Percentiles rank a stretch among this genome's conserved stretches.
phyloP scores from a whole-genome alignment of 2,113 vertebrate genomes.

The Perognathus longimembris region DNA sequence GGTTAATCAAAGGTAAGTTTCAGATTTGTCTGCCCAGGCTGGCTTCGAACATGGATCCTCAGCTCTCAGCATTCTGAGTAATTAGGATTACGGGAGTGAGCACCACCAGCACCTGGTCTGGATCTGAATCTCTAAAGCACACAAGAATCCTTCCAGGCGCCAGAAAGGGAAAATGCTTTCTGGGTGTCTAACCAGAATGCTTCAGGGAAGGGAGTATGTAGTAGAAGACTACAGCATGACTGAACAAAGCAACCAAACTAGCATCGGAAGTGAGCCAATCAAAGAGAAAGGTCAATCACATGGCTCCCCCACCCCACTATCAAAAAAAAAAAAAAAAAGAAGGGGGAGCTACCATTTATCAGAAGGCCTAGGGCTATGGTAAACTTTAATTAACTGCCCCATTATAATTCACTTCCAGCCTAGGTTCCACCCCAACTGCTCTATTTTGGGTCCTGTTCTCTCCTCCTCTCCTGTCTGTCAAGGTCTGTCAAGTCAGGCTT shows the following conservation, averaged over 20 bases:
- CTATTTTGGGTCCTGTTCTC: not conserved
- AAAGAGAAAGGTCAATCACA: slow-evolving; percentile 82
- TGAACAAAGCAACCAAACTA: slow-evolving; percentile 76
- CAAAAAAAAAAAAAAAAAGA: not conserved
- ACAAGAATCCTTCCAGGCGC: not conserved
- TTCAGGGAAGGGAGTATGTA: slow-evolving; percentile 65
- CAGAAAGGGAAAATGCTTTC: slow-evolving; percentile 49
- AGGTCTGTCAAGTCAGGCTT: slow-evolving; percentile 59
- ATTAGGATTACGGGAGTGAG: no score
- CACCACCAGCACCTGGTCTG: no score
- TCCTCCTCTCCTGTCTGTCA: slow-evolving; percentile 34
- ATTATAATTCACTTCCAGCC: slow-evolving; percentile 83
- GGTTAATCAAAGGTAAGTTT: no score
- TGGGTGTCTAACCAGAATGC: slow-evolving; percentile 68
- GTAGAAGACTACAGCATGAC: slow-evolving; percentile 78
- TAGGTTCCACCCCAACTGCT: slow-evolving; percentile 69
- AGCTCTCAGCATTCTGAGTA: no score
- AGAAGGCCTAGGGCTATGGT: slow-evolving; percentile 82
- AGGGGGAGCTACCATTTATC: slow-evolving; percentile 73
- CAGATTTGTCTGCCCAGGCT: no score
- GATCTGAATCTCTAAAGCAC: slow-evolving; percentile 41
- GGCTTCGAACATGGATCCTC: no score
- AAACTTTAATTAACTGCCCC: slow-evolving; percentile 88
- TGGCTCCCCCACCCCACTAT: slow-evolving; percentile 40
- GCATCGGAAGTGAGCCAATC: slow-evolving; percentile 75